phyloP scores from a whole-genome alignment of 2,797 vertebrate species.

The Hoplostethus atlanticus region DNA sequence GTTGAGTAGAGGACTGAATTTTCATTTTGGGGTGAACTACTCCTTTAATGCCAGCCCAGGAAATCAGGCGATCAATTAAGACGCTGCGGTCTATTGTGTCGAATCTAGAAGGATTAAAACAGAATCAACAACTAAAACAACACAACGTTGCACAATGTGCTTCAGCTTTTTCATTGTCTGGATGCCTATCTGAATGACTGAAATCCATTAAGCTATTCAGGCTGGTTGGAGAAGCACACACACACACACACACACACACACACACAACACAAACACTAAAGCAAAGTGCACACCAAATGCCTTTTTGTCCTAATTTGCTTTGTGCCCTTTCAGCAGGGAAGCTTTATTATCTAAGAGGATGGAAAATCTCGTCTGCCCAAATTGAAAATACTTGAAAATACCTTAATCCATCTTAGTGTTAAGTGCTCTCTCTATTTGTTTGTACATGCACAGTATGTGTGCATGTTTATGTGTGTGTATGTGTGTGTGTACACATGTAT shows the following conservation, averaged over 20 bases:
- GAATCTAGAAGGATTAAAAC: too few relatives aligned
- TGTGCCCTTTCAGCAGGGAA: constrained; percentile 64
- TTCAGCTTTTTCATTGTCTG: neutral
- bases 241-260: constrained; percentile 3
- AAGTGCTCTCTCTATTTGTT: constrained; percentile 12
- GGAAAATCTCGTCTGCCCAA: constrained; percentile 60
- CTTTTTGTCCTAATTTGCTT: constrained; percentile 43
- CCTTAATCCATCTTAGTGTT: constrained; percentile 44
- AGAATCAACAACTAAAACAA: neutral
- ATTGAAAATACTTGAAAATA: constrained; percentile 56
- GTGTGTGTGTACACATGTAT: neutral
- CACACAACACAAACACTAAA: neutral
- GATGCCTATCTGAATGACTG: neutral
- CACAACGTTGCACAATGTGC: neutral
- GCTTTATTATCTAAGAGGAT: constrained; percentile 54
- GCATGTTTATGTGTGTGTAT: neutral
- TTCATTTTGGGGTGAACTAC: too few relatives aligned
- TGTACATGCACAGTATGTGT: neutral
- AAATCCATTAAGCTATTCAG: neutral
- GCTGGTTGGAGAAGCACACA: neutral
- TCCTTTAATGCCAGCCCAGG: too few relatives aligned
- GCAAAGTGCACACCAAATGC: constrained; percentile 31
- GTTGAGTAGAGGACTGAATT: too few relatives aligned
- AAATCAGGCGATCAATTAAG: too few relatives aligned
- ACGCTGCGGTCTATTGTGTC: too few relatives aligned